Base-by-base conservation (phyloP, 35 echinoderm and acorn worm species). In the Chiridota heheva region DNA sequence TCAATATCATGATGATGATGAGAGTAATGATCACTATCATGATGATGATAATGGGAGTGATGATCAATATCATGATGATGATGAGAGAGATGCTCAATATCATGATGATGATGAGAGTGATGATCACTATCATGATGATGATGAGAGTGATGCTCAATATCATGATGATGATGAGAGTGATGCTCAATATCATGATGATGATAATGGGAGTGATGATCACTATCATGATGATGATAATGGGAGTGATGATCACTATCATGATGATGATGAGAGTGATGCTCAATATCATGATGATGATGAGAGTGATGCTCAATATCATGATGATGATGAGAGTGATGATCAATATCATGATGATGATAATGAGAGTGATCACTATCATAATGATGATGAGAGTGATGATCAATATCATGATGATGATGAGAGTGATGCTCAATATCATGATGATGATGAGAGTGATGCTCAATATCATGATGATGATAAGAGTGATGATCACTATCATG, bases 141-240 rank as follows among this genome's bases (percentile, higher is more conserved):
- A 65, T 31, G 61, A 65, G 8, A 29, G 31, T 29, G 61, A 65
- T 31, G 61, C 13, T 29, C 15, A 65, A 10, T 15, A 65, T 31
- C 15, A 65, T 31, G 61, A 65, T 31, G 61, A 65, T 31, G 61
- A 65, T 31, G 61, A 65, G 8, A 29, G 31, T 31, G 61, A 65
- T 31, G 61, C 13, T 29, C 8, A 12, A 15, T 10, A 12, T 29
- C 8, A 12, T 29, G 26, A 12, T 29, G 26, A 12, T 29, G 26
- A 12, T 29, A 31, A 12, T 29, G 26, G 7, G 15, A 29, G 7
- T 29, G 8, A 51, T 51, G 8, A 51, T 51, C 47, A 51, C n/a
- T n/a, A 51, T 51, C 47, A 51, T 51, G 8, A 51, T 51, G 8
- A 51, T 51, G 8, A 51, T 51, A 8, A 51, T 51, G 8, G n/a